phyloP scores from a whole-genome alignment of 2,113 vertebrate species.

The Oryzias celebensis region DNA sequence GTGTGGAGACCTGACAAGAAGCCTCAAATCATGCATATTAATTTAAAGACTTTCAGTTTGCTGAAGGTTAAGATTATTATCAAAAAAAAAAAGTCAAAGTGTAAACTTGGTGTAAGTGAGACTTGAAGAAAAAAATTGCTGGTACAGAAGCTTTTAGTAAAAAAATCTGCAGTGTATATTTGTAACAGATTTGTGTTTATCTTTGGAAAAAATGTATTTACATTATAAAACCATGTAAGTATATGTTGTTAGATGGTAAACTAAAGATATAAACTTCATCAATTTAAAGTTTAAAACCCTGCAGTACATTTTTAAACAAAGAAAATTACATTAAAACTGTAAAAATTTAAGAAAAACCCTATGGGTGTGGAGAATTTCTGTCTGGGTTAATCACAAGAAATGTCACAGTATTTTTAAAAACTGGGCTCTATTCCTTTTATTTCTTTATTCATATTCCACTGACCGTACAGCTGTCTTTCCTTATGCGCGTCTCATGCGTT shows the following conservation, averaged over 20 bases:
- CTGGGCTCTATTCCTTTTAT: constrained; percentile 5
- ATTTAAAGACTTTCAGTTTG: constrained; percentile 2
- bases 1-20: background rate
- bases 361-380: background rate
- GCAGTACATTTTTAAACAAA: too few species aligned
- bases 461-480: constrained; percentile 5
- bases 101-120: background rate
- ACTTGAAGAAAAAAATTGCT: background rate
- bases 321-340: too few species aligned
- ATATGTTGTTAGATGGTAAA: background rate
- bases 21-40: background rate
- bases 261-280: background rate
- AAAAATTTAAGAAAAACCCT: too few species aligned
- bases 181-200: background rate
- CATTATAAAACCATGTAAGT: background rate
- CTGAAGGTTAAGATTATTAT: background rate
- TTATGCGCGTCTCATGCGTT: constrained; percentile 14
- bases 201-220: background rate
- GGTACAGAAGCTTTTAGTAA: background rate
- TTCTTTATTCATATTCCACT: constrained; percentile 25
- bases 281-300: background rate
- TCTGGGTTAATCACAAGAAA: constrained; percentile 24
- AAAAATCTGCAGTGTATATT: background rate
- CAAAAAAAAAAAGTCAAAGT: background rate
- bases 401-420: constrained; percentile 12